Percentiles rank a stretch among this genome's conserved stretches.
Evolutionary conservation across 2,797 vertebrate genomes (phyloP).

Genomic region (Xiphophorus birchmanni): DNA sequence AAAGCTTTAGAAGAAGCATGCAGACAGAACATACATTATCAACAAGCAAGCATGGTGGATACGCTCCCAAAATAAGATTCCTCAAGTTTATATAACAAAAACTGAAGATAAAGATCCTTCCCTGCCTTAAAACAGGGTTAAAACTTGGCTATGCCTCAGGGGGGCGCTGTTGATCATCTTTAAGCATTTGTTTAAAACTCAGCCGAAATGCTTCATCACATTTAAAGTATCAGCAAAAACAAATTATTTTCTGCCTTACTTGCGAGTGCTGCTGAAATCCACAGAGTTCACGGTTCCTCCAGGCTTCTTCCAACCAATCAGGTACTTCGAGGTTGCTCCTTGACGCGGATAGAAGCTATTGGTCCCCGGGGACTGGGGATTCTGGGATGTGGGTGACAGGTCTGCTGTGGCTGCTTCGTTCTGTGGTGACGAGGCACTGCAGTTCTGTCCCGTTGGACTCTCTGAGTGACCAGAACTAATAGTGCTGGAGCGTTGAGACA

Average conservation of each 20-base stretch:
- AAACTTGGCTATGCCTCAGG: constrained; percentile 44
- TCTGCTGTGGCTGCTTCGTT: constrained; percentile 84
- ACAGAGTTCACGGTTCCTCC: constrained; percentile 97
- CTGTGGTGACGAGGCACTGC: constrained; percentile 85
- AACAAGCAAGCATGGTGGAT: background rate
- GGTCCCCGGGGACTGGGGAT: constrained; percentile 85
- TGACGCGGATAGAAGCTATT: constrained; percentile 98
- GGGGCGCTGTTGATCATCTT: constrained; percentile 53
- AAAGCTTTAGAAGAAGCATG: background rate
- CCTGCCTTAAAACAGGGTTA: background rate
- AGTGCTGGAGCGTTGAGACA: constrained; percentile 77
- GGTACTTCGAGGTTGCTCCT: constrained; percentile 96
- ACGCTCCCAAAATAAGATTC: background rate
- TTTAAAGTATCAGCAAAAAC: constrained; percentile 1
- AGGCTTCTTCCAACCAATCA: constrained; percentile 98
- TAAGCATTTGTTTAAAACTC: background rate
- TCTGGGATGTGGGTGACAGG: constrained; percentile 82
- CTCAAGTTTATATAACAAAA: background rate
- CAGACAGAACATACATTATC: background rate
- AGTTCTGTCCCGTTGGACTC: constrained; percentile 88
- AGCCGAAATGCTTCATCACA: constrained; percentile 15
- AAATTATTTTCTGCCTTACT: constrained; percentile 81
- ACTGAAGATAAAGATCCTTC: too few relatives aligned
- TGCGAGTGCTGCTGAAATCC: constrained; percentile 95
- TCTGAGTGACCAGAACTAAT: constrained; percentile 90